Conservation (phyloP, 1,140 invertebrate species). For the Polypedilum vanderplanki region DNA sequence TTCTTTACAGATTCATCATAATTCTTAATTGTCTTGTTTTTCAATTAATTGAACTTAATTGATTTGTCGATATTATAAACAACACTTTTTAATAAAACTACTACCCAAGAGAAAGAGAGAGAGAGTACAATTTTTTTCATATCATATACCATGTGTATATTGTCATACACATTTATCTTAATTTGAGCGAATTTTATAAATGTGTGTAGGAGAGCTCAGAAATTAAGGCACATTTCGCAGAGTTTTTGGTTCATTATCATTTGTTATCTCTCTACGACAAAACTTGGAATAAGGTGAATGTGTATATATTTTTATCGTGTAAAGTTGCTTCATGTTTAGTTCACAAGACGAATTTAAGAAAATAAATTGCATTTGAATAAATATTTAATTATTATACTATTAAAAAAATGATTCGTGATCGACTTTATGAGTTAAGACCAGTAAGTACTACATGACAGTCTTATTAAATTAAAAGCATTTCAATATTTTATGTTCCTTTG, state of each 20-base stretch:
- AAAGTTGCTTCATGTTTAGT: neutral
- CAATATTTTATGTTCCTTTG: neutral
- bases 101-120: neutral
- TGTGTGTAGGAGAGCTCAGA: slow-evolving; percentile 12
- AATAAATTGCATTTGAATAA: neutral
- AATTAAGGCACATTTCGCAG: neutral
- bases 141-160: neutral
- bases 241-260: slow-evolving; percentile 23
- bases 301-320: neutral
- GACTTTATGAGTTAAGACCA: neutral
- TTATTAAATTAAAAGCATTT: neutral
- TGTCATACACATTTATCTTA: neutral
- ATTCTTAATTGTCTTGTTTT: no score
- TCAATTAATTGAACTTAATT: neutral
- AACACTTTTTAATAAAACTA: neutral
- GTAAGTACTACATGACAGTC: neutral
- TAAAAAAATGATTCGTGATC: neutral
- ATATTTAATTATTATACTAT: neutral
- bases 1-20: no score
- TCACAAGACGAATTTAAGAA: neutral
- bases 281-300: neutral
- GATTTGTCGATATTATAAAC: neutral
- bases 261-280: neutral
- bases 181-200: slow-evolving; percentile 14
- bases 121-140: no score